Base-by-base conservation (phyloP, 1,140 invertebrate species). In the Radopholus similis region DNA sequence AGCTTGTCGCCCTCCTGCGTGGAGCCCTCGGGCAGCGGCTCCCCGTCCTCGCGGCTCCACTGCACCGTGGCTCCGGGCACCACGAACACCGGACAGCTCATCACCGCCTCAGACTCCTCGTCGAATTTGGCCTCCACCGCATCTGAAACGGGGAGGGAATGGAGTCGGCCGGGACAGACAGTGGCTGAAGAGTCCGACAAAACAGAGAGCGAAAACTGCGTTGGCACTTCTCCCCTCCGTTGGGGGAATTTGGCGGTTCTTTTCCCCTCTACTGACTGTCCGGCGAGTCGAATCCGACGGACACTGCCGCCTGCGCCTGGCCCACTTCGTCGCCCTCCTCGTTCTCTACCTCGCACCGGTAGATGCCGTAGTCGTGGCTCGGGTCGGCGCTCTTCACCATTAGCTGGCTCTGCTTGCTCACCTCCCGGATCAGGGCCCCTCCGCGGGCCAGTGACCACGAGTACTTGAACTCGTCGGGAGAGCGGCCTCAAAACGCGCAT, bases 261-360 rank as follows among this genome's bases (percentile, higher is more conserved):
- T 47, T 13, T 51, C 4, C 30, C 18, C 6, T n/a, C 26, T 28
- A 73, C 72, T 44, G 40, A 73, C 72, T 75, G 28, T 68, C 40
- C 18, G 28, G 30, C 28, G 72, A 73, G 35, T 74, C 75, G 54
- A 72, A 75, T 66, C 79, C 78, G 37, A 81, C 78, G 23, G 70
- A 66, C 23, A 81, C 79, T 38, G 79, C 79, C 9, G 72, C 73
- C 55, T 74, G 81, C 4, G 79, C 79, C 34, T 54, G 56, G 47
- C 80, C 79, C 32, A 81, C 38, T 9, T 70, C 47, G 26, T 81
- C 60, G 38, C 79, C 76, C 37, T 80, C 75, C 35, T 78, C 77
- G 60, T 77, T 78, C 37, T 81, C 80, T 9, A 82, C 78, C 55
- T 82, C 74, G 68, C 79, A 81, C 42, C 78, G 65, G 58, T 81